Percentiles rank a stretch among this genome's conserved stretches.
phyloP scores from a whole-genome alignment of 2,888 invertebrate species.

The Melikaiella ostensackeni region DNA sequence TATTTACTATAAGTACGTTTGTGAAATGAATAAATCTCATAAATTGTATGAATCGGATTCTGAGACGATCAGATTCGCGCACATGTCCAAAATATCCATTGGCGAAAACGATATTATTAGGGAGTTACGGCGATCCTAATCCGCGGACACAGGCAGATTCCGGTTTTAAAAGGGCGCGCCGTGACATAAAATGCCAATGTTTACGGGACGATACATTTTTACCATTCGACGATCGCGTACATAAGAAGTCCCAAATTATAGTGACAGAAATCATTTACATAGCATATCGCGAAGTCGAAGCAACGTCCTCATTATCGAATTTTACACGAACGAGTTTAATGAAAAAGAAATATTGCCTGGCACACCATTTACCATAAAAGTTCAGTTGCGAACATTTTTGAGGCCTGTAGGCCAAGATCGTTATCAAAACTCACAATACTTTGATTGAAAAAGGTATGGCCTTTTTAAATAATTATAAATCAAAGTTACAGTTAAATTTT shows the following conservation, averaged over 20 bases:
- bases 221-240: constrained; percentile 56
- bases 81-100: constrained; percentile 10
- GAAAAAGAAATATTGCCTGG: constrained; percentile 25
- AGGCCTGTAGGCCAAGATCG: constrained; percentile 4
- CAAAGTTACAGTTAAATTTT: constrained; percentile 5
- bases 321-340: constrained; percentile 45
- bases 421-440: neutral
- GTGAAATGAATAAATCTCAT: constrained; percentile 5
- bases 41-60: constrained; percentile 10
- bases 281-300: constrained; percentile 56
- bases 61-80: constrained; percentile 27
- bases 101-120: constrained; percentile 52
- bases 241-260: constrained; percentile 61
- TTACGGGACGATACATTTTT: constrained; percentile 64
- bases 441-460: neutral
- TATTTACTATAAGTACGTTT: neutral
- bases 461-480: neutral
- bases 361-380: constrained; percentile 17
- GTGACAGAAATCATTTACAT: constrained; percentile 58
- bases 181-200: constrained; percentile 68
- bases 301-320: constrained; percentile 61
- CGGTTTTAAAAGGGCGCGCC: constrained; percentile 58
- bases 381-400: constrained; percentile 6
- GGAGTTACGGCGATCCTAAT: constrained; percentile 53
- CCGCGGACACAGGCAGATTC: constrained; percentile 48